Percentiles rank a stretch among this genome's conserved stretches.
Conservation (phyloP, 2,113 vertebrate genomes). For the Nothobranchius kuhntae region DNA sequence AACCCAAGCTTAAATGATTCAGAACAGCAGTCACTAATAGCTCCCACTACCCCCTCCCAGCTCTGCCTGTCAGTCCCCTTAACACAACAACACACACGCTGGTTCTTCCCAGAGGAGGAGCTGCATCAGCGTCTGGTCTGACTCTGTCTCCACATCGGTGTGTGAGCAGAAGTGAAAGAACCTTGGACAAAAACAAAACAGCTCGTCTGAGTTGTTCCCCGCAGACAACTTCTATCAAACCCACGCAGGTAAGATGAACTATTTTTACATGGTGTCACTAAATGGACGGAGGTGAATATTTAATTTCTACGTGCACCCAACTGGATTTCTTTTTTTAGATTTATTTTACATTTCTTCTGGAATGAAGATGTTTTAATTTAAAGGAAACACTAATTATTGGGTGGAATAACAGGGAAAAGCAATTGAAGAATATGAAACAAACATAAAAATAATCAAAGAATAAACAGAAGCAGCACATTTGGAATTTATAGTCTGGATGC, state of each 20-base stretch:
- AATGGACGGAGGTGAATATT: not conserved
- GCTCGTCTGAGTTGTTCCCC: constrained; percentile 32
- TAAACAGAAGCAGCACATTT: no score
- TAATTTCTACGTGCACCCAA: not conserved
- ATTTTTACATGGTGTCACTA: not conserved
- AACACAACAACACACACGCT: constrained; percentile 44
- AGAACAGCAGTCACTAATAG: constrained; percentile 55
- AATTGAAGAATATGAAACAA: no score
- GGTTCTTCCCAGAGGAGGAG: constrained; percentile 68
- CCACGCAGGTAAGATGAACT: constrained; percentile 35
- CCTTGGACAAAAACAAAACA: constrained; percentile 56
- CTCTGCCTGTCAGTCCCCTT: constrained; percentile 38
- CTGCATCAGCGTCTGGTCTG: constrained; percentile 33
- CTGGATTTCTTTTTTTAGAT: no score
- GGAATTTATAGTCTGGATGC: no score
- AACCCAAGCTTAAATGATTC: constrained; percentile 50
- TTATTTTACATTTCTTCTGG: no score
- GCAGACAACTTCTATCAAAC: constrained; percentile 13
- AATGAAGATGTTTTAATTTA: not conserved
- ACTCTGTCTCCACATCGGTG: constrained; percentile 40
- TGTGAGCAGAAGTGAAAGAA: constrained; percentile 41
- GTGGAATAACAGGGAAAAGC: no score
- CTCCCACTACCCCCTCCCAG: constrained; percentile 44
- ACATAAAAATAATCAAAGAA: no score
- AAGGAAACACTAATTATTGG: no score